Evolutionary conservation across 1,140 invertebrate genomes (phyloP).

Genomic region (Danaus melanippus): DNA sequence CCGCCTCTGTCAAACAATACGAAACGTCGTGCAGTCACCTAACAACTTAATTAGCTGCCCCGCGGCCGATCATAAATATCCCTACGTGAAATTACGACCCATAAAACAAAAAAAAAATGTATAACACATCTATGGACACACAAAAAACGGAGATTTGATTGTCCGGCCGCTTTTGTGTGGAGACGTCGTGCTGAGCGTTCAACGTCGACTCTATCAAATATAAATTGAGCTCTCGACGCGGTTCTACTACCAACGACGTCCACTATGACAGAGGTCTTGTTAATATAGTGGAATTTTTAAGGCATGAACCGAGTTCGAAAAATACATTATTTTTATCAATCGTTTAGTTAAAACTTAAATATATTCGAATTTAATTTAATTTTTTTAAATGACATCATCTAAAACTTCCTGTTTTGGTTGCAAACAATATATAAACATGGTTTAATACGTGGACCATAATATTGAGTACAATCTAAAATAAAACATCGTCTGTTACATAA

Average conservation of each 20-base stretch:
- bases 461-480: no score
- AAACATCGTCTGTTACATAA: neutral
- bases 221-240: conserved; percentile 24
- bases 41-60: conserved; percentile 70
- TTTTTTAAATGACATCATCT: no score
- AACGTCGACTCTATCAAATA: conserved; percentile 15
- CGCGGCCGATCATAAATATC: conserved; percentile 65
- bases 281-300: conserved; percentile 15
- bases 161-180: conserved; percentile 59
- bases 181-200: conserved; percentile 53
- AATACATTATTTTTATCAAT: conserved; percentile 11
- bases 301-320: conserved; percentile 15
- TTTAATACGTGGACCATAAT: no score
- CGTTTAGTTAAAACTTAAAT: no score
- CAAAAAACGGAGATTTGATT: conserved; percentile 65
- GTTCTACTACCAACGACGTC: conserved; percentile 17
- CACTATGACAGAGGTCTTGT: conserved; percentile 18
- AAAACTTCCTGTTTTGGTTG: no score
- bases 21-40: conserved; percentile 46
- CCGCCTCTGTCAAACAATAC: conserved; percentile 56
- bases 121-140: conserved; percentile 67
- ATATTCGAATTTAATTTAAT: no score
- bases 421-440: no score
- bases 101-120: conserved; percentile 68
- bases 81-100: conserved; percentile 67